Evolutionary conservation across 2,113 vertebrate species (phyloP).

Genomic region (Phrynosoma blainvillii): DNA sequence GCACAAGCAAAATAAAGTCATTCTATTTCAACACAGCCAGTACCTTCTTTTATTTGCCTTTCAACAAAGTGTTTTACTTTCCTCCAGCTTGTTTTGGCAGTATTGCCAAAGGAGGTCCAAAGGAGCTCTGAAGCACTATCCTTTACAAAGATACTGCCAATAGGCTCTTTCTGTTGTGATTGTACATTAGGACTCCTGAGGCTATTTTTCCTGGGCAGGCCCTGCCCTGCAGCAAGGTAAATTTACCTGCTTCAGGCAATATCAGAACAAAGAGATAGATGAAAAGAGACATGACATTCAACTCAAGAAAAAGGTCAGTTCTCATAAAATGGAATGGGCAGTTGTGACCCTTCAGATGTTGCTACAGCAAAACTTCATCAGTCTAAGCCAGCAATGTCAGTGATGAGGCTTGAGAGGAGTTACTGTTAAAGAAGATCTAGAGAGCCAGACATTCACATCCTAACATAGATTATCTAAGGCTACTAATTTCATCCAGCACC

Average conservation of each 20-base stretch:
- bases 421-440: too few species aligned
- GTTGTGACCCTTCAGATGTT: too few species aligned
- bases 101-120: neutral
- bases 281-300: neutral
- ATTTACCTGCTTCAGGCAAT: neutral
- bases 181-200: neutral
- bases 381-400: too few species aligned
- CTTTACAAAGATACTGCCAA: neutral
- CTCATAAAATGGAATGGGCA: neutral
- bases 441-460: too few species aligned
- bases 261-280: neutral
- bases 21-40: neutral
- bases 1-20: neutral
- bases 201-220: neutral
- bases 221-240: neutral
- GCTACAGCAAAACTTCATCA: too few species aligned
- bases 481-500: too few species aligned
- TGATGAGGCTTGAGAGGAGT: too few species aligned
- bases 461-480: too few species aligned
- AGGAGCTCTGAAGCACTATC: neutral
- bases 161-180: neutral
- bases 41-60: neutral
- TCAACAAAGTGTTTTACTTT: neutral
- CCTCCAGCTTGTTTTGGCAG: neutral
- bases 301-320: neutral